Conservation (phyloP, 2,888 invertebrate species). For the Amorpha juglandis region DNA sequence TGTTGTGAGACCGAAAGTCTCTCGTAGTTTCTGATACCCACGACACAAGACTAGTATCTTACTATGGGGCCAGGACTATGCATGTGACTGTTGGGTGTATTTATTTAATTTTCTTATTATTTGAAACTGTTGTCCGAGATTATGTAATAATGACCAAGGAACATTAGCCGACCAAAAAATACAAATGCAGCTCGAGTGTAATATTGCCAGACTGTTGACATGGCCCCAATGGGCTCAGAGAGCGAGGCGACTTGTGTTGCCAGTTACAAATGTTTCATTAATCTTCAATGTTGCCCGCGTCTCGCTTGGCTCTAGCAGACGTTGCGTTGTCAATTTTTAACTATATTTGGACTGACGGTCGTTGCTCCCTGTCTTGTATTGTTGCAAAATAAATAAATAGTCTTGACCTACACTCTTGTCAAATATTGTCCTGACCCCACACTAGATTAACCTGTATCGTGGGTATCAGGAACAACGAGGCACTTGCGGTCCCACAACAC, state of each 20-base stretch:
- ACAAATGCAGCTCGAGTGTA: neutral
- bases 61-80: too few relatives aligned
- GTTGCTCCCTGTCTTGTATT: neutral
- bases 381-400: neutral
- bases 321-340: neutral
- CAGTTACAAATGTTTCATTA: constrained; percentile 15
- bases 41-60: too few relatives aligned
- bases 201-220: neutral
- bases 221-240: constrained; percentile 1
- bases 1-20: too few relatives aligned
- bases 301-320: neutral
- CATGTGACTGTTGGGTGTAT: too few relatives aligned
- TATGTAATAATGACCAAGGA: neutral
- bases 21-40: too few relatives aligned
- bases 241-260: neutral
- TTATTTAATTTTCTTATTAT: neutral
- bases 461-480: too few relatives aligned
- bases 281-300: constrained; percentile 16
- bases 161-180: neutral
- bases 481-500: too few relatives aligned
- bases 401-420: too few relatives aligned
- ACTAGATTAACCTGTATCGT: too few relatives aligned
- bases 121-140: neutral
- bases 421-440: too few relatives aligned
- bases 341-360: neutral